Evolutionary conservation across 2,113 vertebrate species (phyloP).

Genomic region (Zingel zingel): DNA sequence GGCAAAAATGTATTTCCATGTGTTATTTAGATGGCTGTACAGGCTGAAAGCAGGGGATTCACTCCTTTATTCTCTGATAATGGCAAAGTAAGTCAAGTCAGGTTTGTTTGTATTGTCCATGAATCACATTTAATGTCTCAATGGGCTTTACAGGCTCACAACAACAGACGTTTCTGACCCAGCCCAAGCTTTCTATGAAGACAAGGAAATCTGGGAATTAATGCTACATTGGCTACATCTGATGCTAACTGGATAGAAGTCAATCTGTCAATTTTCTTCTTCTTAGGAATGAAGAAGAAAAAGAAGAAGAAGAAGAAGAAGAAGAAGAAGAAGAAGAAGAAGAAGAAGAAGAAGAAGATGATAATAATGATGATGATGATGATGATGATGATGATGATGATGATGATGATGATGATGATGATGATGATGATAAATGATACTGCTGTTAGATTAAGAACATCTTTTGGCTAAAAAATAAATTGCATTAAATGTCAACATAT

Average conservation of each 20-base stretch:
- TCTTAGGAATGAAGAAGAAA: too few species aligned
- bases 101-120: constrained; percentile 40
- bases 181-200: neutral
- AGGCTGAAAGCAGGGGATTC: constrained; percentile 12
- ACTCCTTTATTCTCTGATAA: constrained; percentile 43
- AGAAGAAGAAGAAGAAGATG: too few species aligned
- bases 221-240: neutral
- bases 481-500: too few species aligned
- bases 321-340: too few species aligned
- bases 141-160: constrained; percentile 27
- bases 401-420: too few species aligned
- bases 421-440: too few species aligned
- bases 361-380: too few species aligned
- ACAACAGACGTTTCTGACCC: neutral
- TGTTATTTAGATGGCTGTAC: constrained; percentile 37
- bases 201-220: neutral
- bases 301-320: too few species aligned
- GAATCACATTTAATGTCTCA: constrained; percentile 40
- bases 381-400: too few species aligned
- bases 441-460: too few species aligned
- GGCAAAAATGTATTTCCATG: constrained; percentile 16
- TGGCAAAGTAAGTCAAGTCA: constrained; percentile 43
- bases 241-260: neutral
- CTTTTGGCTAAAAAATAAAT: too few species aligned
- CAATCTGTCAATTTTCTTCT: neutral